These are phyloP conservation scores for Euclidia mi DNA, from an alignment of 2,888 invertebrate species.

Conservation along the genomic window DNA sequence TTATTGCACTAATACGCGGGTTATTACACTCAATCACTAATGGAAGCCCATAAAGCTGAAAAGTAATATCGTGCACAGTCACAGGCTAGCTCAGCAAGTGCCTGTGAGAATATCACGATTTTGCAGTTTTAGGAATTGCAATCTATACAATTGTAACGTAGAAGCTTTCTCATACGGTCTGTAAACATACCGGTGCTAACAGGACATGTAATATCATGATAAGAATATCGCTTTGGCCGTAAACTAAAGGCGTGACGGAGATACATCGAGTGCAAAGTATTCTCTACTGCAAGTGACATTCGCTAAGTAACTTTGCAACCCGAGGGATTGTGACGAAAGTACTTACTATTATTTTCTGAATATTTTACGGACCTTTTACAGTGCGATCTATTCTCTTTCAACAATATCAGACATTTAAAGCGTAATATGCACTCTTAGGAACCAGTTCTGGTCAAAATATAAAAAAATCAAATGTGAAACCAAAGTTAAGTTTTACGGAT, in stretches of 20 bases:
- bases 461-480: too few relatives aligned
- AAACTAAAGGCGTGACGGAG: slow-evolving; percentile 10
- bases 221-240: slow-evolving; percentile 9
- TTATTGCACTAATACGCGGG: too few relatives aligned
- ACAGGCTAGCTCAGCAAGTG: not conserved
- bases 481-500: too few relatives aligned
- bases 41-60: slow-evolving; percentile 4
- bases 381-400: too few relatives aligned
- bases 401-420: too few relatives aligned
- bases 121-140: not conserved
- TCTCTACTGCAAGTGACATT: slow-evolving; percentile 9
- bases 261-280: slow-evolving; percentile 10
- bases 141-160: not conserved
- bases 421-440: too few relatives aligned
- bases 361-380: slow-evolving; percentile 1
- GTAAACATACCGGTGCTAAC: not conserved
- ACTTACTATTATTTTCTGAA: slow-evolving; percentile 1
- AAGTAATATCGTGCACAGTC: slow-evolving; percentile 3
- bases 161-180: not conserved
- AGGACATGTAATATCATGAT: slow-evolving; percentile 8
- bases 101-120: not conserved
- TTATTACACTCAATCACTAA: too few relatives aligned
- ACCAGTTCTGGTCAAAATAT: too few relatives aligned
- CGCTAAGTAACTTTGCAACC: slow-evolving; percentile 4
- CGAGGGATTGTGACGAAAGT: slow-evolving; percentile 10